phyloP scores from a whole-genome alignment of 2,797 vertebrate species.

The Kryptopterus vitreolus region DNA sequence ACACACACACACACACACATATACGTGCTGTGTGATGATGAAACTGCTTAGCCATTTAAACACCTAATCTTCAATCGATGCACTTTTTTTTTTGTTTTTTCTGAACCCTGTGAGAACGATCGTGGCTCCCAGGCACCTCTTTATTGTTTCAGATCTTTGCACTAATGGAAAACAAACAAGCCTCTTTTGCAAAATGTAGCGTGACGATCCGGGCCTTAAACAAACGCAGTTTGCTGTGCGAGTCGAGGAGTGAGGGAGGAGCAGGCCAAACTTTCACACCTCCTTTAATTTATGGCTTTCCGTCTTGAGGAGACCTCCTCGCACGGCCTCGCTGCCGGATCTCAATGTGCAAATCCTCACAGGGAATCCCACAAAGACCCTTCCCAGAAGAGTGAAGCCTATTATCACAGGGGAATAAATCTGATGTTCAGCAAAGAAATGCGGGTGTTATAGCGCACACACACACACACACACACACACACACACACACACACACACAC shows the following conservation, averaged over 20 bases:
- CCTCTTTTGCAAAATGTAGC: constrained; percentile 55
- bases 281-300: constrained; percentile 59
- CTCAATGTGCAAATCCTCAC: not conserved
- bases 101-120: constrained; percentile 32
- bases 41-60: not conserved
- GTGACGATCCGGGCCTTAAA: not conserved
- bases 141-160: constrained; percentile 60
- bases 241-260: constrained; percentile 11
- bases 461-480: not conserved
- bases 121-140: constrained; percentile 55
- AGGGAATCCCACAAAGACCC: not conserved
- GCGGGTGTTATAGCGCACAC: not conserved
- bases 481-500: not conserved
- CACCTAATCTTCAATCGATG: not conserved
- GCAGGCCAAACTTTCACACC: constrained; percentile 59
- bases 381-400: not conserved
- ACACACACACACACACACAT: not conserved
- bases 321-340: not conserved
- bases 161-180: constrained; percentile 65
- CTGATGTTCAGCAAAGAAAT: not conserved
- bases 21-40: not conserved
- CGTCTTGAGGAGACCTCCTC: constrained; percentile 1
- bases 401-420: not conserved
- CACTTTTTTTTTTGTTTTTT: not conserved
- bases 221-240: constrained; percentile 59